Evolutionary conservation across 1,140 invertebrate genomes (phyloP).

Genomic region (Drosophila subobscura): DNA sequence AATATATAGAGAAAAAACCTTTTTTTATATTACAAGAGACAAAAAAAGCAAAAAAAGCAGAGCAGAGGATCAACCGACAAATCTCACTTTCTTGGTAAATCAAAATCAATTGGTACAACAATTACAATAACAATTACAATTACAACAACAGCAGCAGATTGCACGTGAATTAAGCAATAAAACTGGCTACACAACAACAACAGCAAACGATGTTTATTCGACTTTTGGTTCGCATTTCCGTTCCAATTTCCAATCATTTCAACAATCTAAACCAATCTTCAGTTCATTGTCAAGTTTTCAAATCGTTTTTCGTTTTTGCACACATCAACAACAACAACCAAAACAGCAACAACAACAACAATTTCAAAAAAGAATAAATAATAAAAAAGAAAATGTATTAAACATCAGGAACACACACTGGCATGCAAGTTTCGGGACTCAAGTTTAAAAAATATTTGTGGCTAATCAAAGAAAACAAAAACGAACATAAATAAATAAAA

Average conservation of each 20-base stretch:
- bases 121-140: slow-evolving; percentile 33
- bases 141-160: slow-evolving; percentile 38
- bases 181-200: slow-evolving; percentile 66
- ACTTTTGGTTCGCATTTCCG: slow-evolving; percentile 14
- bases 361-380: slow-evolving; percentile 27
- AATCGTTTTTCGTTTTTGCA: slow-evolving; percentile 47
- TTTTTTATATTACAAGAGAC: slow-evolving; percentile 82
- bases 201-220: slow-evolving; percentile 14
- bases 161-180: slow-evolving; percentile 62
- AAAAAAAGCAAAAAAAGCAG: slow-evolving; percentile 41
- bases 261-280: slow-evolving; percentile 62
- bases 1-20: slow-evolving; percentile 29
- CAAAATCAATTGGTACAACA: slow-evolving; percentile 44
- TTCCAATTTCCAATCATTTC: slow-evolving; percentile 21
- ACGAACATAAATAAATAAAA: slow-evolving; percentile 14
- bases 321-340: slow-evolving; percentile 49
- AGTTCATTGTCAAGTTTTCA: slow-evolving; percentile 29
- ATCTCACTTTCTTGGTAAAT: slow-evolving; percentile 73
- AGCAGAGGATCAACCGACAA: slow-evolving; percentile 1
- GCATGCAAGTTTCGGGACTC: slow-evolving; percentile 68
- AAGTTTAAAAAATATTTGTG: slow-evolving; percentile 67
- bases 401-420: slow-evolving; percentile 46
- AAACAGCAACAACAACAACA: slow-evolving; percentile 50
- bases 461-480: slow-evolving; percentile 31
- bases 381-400: slow-evolving; percentile 35